A percentile compares a stretch with the other conserved stretches of the same genome.
phyloP scores from a whole-genome alignment of 2,113 vertebrate genomes.

The Ptychochromis oligacanthus region DNA sequence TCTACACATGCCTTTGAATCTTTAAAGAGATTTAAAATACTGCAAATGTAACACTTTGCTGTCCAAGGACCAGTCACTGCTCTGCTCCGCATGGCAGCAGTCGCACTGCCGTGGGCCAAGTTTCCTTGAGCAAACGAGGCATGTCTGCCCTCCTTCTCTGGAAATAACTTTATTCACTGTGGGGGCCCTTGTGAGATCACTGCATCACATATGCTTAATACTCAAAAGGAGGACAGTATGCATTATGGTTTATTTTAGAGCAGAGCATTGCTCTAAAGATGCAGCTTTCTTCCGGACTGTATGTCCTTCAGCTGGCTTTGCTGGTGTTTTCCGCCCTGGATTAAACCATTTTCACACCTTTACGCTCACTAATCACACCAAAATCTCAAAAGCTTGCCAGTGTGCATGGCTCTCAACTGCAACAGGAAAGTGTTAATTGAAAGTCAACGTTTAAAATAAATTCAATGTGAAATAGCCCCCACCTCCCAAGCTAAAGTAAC shows the following conservation, averaged over 20 bases:
- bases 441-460: not conserved
- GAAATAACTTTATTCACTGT: conserved; percentile 55
- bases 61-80: conserved; percentile 69
- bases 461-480: not conserved
- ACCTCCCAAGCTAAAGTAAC: not conserved
- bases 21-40: conserved; percentile 68
- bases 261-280: conserved; percentile 4
- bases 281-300: conserved; percentile 6
- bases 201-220: conserved; percentile 44
- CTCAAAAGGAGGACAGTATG: conserved; percentile 22
- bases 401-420: not conserved
- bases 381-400: not conserved
- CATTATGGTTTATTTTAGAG: conserved; percentile 17
- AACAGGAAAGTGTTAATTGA: not conserved
- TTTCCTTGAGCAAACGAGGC: conserved; percentile 66
- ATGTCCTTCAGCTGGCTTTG: not conserved
- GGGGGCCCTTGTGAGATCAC: conserved; percentile 41
- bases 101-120: conserved; percentile 58
- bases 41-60: conserved; percentile 77
- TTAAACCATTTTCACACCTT: conserved; percentile 4
- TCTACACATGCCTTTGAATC: conserved; percentile 66
- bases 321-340: not conserved
- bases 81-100: conserved; percentile 62
- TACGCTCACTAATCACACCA: conserved; percentile 10
- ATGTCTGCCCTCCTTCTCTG: conserved; percentile 62